Conservation (phyloP, 1,140 invertebrate genomes). For the Caerostris extrusa region DNA sequence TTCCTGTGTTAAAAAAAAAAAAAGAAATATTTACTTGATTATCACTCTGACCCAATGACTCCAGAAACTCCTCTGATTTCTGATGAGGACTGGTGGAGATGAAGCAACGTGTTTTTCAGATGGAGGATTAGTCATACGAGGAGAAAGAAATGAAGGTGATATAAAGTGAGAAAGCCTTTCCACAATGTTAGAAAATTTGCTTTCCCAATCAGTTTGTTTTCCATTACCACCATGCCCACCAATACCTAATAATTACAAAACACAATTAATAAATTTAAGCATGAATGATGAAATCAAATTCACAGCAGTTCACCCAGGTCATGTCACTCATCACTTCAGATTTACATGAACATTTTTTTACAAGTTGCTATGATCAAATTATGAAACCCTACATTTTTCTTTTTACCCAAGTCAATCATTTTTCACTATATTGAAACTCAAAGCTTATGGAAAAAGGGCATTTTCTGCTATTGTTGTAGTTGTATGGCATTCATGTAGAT, state of each 20-base stretch:
- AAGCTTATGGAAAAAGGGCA: too few relatives aligned
- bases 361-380: too few relatives aligned
- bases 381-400: too few relatives aligned
- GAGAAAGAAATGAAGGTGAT: slow-evolving; percentile 62
- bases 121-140: neutral
- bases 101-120: slow-evolving; percentile 47
- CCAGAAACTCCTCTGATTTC: slow-evolving; percentile 52
- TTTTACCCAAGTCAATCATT: too few relatives aligned
- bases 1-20: neutral
- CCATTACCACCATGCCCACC: slow-evolving; percentile 83
- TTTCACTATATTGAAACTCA: too few relatives aligned
- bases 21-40: slow-evolving; percentile 23
- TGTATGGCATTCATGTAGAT: too few relatives aligned
- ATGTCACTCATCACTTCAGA: too few relatives aligned
- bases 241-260: slow-evolving; percentile 79
- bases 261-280: too few relatives aligned
- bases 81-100: slow-evolving; percentile 17
- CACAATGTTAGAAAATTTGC: slow-evolving; percentile 82
- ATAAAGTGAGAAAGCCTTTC: slow-evolving; percentile 79
- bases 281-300: too few relatives aligned
- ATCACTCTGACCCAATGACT: slow-evolving; percentile 8
- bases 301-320: too few relatives aligned
- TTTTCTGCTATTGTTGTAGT: too few relatives aligned
- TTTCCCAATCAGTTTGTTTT: slow-evolving; percentile 82
- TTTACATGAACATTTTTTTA: too few relatives aligned